These are phyloP conservation scores for Gallinago undulata DNA, from an alignment of 2,113 vertebrate species.

Conservation along the genomic window DNA sequence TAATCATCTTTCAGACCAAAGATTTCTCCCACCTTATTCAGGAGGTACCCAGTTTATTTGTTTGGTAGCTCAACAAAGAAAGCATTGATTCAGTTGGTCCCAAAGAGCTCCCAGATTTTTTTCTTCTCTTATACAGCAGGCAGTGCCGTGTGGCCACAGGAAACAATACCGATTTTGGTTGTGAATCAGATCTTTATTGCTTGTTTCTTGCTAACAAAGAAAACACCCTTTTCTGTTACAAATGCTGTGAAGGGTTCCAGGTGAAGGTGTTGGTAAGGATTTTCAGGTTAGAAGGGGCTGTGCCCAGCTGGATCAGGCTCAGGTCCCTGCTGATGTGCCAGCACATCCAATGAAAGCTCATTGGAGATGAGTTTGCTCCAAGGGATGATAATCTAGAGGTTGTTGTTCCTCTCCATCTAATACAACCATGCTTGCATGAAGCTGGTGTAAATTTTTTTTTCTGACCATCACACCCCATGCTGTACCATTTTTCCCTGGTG, in stretches of 20 bases:
- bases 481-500: background rate
- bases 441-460: background rate
- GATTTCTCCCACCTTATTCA: background rate
- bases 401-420: background rate
- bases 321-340: background rate
- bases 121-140: background rate
- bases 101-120: background rate
- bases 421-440: background rate
- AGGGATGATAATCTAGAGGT: background rate
- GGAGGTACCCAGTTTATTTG: background rate
- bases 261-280: background rate
- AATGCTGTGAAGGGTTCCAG: background rate
- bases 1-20: background rate
- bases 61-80: background rate
- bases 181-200: background rate
- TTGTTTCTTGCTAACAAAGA: background rate
- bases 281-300: background rate
- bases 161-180: background rate
- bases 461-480: rapidly evolving
- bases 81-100: background rate
- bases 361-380: background rate
- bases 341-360: background rate
- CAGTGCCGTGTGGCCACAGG: background rate
- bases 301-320: background rate
- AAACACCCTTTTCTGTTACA: background rate